A percentile compares a stretch with the other conserved stretches of the same genome.
Evolutionary conservation across 2,888 invertebrate species (phyloP).

Genomic region (Lomographa bimaculata): DNA sequence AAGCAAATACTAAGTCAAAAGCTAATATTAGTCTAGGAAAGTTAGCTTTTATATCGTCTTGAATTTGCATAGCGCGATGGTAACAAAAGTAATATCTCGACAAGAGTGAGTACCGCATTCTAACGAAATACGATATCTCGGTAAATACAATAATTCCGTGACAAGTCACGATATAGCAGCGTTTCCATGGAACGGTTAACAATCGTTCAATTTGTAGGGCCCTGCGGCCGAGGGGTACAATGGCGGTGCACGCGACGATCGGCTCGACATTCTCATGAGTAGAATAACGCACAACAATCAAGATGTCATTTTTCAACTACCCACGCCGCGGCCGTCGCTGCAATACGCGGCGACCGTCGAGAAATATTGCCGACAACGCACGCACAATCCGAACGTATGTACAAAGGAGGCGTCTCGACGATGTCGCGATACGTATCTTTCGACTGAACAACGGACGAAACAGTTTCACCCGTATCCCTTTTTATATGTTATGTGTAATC

Average conservation of each 20-base stretch:
- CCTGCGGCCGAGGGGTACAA: slow-evolving; percentile 66
- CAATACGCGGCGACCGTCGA: slow-evolving; percentile 61
- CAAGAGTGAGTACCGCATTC: slow-evolving; percentile 41
- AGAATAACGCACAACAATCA: slow-evolving; percentile 82
- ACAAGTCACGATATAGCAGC: slow-evolving; percentile 73
- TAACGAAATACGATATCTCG: slow-evolving; percentile 58
- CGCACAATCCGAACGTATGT: slow-evolving; percentile 61
- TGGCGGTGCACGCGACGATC: slow-evolving; percentile 73
- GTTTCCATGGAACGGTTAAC: slow-evolving; percentile 72
- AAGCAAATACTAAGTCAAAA: slow-evolving; percentile 8
- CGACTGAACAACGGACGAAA: slow-evolving; percentile 65
- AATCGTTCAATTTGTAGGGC: slow-evolving; percentile 81
- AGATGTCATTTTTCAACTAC: slow-evolving; percentile 84
- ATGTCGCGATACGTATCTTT: slow-evolving; percentile 76
- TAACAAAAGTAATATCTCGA: slow-evolving; percentile 18
- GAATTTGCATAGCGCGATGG: slow-evolving; percentile 18
- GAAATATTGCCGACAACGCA: slow-evolving; percentile 78
- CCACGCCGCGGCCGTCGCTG: slow-evolving; percentile 66
- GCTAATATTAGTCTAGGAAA: slow-evolving; percentile 3
- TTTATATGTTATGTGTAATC: slow-evolving; percentile 59
- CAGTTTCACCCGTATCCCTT: slow-evolving; percentile 57
- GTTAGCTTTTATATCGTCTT: background rate
- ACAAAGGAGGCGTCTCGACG: slow-evolving; percentile 73
- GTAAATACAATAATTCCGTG: slow-evolving; percentile 70
- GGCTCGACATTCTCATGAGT: slow-evolving; percentile 77